These are phyloP conservation scores for Gymnothorax javanicus DNA, from an alignment of 2,797 vertebrate species.

Conservation along the genomic window DNA sequence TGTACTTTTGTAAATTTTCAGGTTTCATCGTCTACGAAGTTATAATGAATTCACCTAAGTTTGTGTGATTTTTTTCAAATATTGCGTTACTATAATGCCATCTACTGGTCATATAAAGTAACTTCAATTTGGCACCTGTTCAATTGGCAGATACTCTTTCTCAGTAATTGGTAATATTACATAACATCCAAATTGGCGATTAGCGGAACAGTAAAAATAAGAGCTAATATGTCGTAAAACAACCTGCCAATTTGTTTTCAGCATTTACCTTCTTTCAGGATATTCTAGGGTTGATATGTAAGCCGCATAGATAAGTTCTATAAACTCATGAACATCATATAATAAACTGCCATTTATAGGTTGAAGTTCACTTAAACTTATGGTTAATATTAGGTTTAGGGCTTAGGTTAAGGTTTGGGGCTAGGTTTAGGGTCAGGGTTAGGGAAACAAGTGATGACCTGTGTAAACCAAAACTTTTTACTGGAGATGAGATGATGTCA, in stretches of 20 bases:
- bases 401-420: too few relatives aligned
- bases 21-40: not conserved
- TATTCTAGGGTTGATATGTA: too few relatives aligned
- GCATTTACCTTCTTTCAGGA: not conserved
- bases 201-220: not conserved
- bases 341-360: too few relatives aligned
- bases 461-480: too few relatives aligned
- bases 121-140: not conserved
- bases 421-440: too few relatives aligned
- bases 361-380: too few relatives aligned
- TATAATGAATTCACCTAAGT: not conserved
- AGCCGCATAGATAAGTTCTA: too few relatives aligned
- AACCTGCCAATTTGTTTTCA: not conserved
- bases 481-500: too few relatives aligned
- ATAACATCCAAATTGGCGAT: not conserved
- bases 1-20: not conserved
- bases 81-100: constrained; percentile 15
- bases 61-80: not conserved
- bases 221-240: not conserved
- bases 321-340: too few relatives aligned
- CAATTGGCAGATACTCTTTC: not conserved
- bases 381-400: too few relatives aligned
- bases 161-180: not conserved
- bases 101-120: not conserved
- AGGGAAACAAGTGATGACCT: too few relatives aligned